Percentiles rank a stretch among this genome's conserved stretches.
These are phyloP conservation scores for Gallinago undulata DNA, from an alignment of 2,113 vertebrate species.

Conservation along the genomic window DNA sequence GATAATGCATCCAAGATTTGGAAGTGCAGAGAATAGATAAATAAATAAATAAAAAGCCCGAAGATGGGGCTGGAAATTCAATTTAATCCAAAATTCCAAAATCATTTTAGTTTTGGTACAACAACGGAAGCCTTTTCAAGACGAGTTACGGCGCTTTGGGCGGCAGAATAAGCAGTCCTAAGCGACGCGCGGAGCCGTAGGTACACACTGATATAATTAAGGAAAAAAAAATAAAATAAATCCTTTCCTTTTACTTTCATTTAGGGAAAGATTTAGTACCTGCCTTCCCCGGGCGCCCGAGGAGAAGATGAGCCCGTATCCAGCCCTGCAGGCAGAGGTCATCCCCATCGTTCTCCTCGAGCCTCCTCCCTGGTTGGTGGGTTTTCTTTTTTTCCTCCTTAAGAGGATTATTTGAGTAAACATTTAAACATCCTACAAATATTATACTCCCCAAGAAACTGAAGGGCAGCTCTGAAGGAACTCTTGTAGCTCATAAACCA, in stretches of 20 bases:
- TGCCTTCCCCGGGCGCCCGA: not conserved
- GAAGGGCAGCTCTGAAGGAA: not conserved
- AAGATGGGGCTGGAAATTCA: not conserved
- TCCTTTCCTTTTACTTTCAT: not conserved
- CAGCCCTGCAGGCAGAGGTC: not conserved
- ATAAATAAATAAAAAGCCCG: not conserved
- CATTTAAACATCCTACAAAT: not conserved
- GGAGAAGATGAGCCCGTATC: accelerated
- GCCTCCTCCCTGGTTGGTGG: not conserved
- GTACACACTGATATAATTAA: not conserved
- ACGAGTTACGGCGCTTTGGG: not conserved
- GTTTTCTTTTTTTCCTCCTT: not conserved
- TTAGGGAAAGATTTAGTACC: not conserved
- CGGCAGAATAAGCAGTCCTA: not conserved
- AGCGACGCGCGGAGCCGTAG: not conserved
- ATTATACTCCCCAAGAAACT: not conserved
- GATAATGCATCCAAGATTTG: not conserved
- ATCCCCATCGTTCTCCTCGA: not conserved
- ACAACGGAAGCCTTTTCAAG: not conserved
- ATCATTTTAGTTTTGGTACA: not conserved
- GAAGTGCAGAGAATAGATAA: not conserved
- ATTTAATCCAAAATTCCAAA: not conserved
- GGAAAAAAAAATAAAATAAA: not conserved
- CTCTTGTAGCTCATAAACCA: not conserved
- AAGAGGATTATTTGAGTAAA: not conserved